Evolutionary conservation across 2,113 vertebrate genomes (phyloP).

Genomic region (Hemibagrus wyckioides): DNA sequence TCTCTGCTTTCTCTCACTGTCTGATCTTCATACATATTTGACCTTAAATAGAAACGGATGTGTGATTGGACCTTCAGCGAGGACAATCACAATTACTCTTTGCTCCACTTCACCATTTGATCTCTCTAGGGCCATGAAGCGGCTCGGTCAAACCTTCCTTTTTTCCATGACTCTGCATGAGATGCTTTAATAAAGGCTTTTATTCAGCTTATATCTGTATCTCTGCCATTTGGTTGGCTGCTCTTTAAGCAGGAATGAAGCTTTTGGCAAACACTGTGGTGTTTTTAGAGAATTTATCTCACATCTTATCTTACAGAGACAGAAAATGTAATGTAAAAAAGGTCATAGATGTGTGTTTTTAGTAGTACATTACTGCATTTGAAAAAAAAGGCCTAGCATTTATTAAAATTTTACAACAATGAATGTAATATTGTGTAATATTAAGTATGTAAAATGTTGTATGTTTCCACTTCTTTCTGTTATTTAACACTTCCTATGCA

Average conservation of each 20-base stretch:
- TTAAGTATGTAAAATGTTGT: neutral
- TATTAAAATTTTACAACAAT: neutral
- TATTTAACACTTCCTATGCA: neutral
- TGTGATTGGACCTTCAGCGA: constrained; percentile 46
- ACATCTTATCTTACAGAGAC: constrained; percentile 60
- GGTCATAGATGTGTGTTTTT: neutral
- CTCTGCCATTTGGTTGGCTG: constrained; percentile 62
- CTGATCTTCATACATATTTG: constrained; percentile 65
- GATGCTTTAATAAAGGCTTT: constrained; percentile 77
- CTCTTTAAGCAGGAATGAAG: constrained; percentile 69
- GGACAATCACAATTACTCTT: constrained; percentile 47
- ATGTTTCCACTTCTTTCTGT: neutral
- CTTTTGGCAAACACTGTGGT: constrained; percentile 60
- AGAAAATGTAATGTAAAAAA: constrained; percentile 66
- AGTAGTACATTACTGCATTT: neutral
- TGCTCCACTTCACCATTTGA: constrained; percentile 64
- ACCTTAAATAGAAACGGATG: constrained; percentile 48
- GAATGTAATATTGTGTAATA: neutral
- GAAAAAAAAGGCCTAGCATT: neutral
- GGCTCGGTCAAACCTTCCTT: constrained; percentile 55
- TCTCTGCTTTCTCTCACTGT: constrained; percentile 25
- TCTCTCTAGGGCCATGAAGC: constrained; percentile 65
- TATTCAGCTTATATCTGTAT: constrained; percentile 68
- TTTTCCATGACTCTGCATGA: constrained; percentile 64
- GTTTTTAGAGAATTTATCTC: constrained; percentile 70